Base-by-base conservation (phyloP, 2,888 invertebrate species). In the Macrosiphum euphorbiae region DNA sequence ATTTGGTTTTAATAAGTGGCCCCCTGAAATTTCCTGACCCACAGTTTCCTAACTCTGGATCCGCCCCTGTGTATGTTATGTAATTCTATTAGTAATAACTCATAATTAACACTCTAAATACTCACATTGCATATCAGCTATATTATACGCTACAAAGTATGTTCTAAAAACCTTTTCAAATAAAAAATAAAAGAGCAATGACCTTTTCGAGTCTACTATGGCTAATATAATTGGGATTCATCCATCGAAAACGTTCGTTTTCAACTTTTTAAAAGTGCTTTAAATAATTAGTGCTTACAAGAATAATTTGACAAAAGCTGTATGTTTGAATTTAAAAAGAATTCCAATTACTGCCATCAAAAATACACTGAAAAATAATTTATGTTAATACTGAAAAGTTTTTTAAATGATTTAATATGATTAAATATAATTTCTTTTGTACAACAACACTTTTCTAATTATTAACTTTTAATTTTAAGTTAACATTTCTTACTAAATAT, bases 211-310 rank as follows among this genome's bases (percentile, higher is more conserved):
- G 44, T 85, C 28, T 44, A 85, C 85, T 85, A 44, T 11, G 28
- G 13, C 41, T 85, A 20, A 78, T 78, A 78, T 78, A 78, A 41
- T 85, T 85, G 44, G 24, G 44, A 85, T 44, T 85, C 44, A 44
- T 85, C 24, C 3, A 5, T 44, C 41, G 11, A 85, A 85, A 85
- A 85, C 4, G 4, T 44, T 85, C 13, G 13, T 44, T 85, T 85
- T 85, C 28, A 85, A 85, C 85, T 85, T 85, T 85, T 85, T 44
- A 28, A 85, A 85, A 85, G 28, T 85, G 44, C 85, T 85, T 85
- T 85, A 44, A 44, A 85, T 35, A 85, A 44, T 85, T 11, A 85
- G 13, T 11, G 20, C 35, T 78, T 44, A 85, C 85, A 44, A 28
- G 26, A 85, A 85, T 44, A 44, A 85, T 44, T 85, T 85, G 85